Percentiles rank a stretch among this genome's conserved stretches.
Conservation (phyloP, 1,140 invertebrate genomes). For the Tigriopus japonicus region DNA sequence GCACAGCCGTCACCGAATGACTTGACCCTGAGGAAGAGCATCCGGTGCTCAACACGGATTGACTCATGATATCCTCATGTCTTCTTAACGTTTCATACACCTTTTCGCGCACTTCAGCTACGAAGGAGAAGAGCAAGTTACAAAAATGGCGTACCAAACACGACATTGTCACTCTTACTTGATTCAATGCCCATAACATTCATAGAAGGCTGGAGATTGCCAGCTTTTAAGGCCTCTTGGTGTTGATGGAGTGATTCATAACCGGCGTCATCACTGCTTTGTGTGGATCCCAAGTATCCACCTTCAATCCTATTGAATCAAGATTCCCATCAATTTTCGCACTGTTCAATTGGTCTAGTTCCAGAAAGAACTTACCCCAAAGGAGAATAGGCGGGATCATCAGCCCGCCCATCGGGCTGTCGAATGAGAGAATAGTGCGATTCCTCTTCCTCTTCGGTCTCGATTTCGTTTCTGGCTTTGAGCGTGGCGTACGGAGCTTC, state of each 20-base stretch:
- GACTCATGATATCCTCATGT: background rate
- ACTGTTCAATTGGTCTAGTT: too few relatives aligned
- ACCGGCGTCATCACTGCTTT: background rate
- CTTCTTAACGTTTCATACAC: constrained; percentile 10
- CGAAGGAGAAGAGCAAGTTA: background rate
- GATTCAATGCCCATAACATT: constrained; percentile 1
- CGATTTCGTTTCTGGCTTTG: background rate
- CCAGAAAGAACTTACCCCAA: too few relatives aligned
- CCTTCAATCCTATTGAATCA: too few relatives aligned
- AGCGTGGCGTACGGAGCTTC: constrained; percentile 5
- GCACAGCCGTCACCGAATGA: background rate
- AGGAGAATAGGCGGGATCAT: background rate
- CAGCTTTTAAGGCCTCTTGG: background rate
- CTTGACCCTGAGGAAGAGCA: background rate
- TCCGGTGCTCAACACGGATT: background rate
- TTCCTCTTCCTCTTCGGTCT: background rate
- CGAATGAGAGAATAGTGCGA: constrained; percentile 5
- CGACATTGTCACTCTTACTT: background rate
- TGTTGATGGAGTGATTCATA: constrained; percentile 4
- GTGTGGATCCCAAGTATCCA: too few relatives aligned
- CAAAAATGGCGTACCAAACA: background rate
- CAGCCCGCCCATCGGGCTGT: constrained; percentile 2
- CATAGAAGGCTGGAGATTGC: background rate
- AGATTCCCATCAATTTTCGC: too few relatives aligned
- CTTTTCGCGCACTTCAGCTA: constrained; percentile 6